Evolutionary conservation across 2,888 invertebrate genomes (phyloP), one percentile per base, ranked within the genome.

Genomic region (Pherbina coryleti): DNA sequence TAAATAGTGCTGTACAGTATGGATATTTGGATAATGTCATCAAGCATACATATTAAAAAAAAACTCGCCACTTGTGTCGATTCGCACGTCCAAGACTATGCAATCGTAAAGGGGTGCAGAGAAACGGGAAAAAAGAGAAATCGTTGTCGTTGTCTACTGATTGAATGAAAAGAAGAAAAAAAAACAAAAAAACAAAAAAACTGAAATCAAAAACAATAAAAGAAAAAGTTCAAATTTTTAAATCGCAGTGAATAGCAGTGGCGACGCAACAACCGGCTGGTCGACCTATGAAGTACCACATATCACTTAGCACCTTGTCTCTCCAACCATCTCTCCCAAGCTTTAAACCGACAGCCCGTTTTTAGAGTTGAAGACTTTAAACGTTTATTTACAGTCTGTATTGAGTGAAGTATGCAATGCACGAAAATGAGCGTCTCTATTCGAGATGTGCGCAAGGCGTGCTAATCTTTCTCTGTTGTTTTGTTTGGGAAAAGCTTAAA

Each of bases 51-150:
- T 7, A 37, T 7, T 14, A 44, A 44, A 44, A 11, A 7, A 14
- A 44, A 44, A 44, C 11, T 44, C 37, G 7, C 7, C 14, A 14
- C 44, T 11, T 44, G 2, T 14, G 7, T 44, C 44, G 44, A 1
- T 11, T 14, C 37, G 8, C 37, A 37, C 37, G 37, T 37, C 5
- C 31, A 14, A 17, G 64, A 28, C 31, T 5, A n/a, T n/a, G 28
- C n/a, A 31, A 64, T 7, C 11, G 31, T 31, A 55, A 22, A 55
- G 19, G 19, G 14, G 57, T 25, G 19, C 22, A n/a, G 57, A 60
- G 57, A 60, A 44, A 44, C 44, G 44, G 44, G 8, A 49, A 49
- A 55, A 71, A 72, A 72, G 72, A 72, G 72, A 72, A 72, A 72
- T 72, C 72, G 72, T 37, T 19, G 34, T 11, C 57, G 57, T 72